Conservation (phyloP, 1,140 invertebrate genomes). For the Samia ricini region DNA sequence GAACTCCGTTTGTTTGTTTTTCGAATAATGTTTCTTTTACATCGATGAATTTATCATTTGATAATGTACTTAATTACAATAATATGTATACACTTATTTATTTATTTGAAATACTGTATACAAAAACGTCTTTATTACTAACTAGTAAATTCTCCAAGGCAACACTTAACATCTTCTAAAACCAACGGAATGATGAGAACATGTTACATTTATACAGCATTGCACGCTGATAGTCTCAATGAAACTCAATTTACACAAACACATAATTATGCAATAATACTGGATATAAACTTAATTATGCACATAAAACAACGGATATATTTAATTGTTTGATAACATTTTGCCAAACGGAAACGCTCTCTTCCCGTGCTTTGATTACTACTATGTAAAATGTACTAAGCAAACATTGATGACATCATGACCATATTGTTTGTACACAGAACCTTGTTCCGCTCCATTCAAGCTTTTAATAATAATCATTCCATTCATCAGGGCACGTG, state of each 20-base stretch:
- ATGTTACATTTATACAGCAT: not conserved
- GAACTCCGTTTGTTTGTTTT: no score
- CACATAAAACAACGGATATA: constrained; percentile 24
- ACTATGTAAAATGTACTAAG: constrained; percentile 18
- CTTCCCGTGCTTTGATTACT: constrained; percentile 14
- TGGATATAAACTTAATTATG: constrained; percentile 3
- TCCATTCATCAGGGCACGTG: constrained; percentile 33
- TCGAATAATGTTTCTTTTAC: no score
- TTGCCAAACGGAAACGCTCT: constrained; percentile 25
- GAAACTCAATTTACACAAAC: not conserved
- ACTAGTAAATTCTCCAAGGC: no score
- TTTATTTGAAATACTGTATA: no score
- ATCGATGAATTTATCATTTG: no score
- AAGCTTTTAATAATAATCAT: constrained; percentile 34
- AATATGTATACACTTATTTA: no score
- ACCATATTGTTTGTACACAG: constrained; percentile 37
- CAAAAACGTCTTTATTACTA: no score
- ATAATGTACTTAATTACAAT: no score
- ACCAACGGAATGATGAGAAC: no score
- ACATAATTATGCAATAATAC: not conserved
- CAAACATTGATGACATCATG: constrained; percentile 13
- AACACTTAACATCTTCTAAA: no score
- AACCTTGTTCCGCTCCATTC: constrained; percentile 25
- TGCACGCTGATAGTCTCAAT: not conserved
- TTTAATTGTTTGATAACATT: constrained; percentile 25